Evolutionary conservation across 2,888 invertebrate species (phyloP).

Genomic region (Villa cingulata): DNA sequence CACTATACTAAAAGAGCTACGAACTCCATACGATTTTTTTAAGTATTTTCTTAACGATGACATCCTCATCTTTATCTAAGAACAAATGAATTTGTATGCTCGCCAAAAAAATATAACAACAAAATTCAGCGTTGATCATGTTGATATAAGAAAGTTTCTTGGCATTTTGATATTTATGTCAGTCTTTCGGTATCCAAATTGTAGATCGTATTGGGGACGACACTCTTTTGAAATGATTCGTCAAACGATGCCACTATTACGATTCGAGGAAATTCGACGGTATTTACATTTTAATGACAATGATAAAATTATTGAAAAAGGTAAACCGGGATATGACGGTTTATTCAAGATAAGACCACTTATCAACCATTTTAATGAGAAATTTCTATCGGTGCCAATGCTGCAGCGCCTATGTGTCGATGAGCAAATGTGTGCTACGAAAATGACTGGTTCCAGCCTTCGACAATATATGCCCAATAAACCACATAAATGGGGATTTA

Average conservation of each 20-base stretch:
- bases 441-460: slow-evolving; percentile 10
- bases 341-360: slow-evolving; percentile 14
- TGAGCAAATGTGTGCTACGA: slow-evolving; percentile 16
- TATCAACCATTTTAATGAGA: slow-evolving; percentile 12
- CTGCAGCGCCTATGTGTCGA: slow-evolving; percentile 13
- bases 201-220: slow-evolving; percentile 13
- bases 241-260: slow-evolving; percentile 13
- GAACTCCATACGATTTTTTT: slow-evolving; percentile 7
- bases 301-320: slow-evolving; percentile 12
- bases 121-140: slow-evolving; percentile 11
- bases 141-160: slow-evolving; percentile 11
- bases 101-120: slow-evolving; percentile 9
- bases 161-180: slow-evolving; percentile 13
- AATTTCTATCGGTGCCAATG: slow-evolving; percentile 9
- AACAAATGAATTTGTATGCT: slow-evolving; percentile 12
- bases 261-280: slow-evolving; percentile 11
- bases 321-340: slow-evolving; percentile 12
- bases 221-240: slow-evolving; percentile 13
- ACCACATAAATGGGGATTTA: slow-evolving; percentile 12
- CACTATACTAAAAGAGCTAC: slow-evolving; percentile 1
- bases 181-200: slow-evolving; percentile 12
- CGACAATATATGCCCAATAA: slow-evolving; percentile 17
- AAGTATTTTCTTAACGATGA: slow-evolving; percentile 9
- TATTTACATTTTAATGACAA: slow-evolving; percentile 17
- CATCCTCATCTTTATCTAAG: slow-evolving; percentile 11